Percentiles rank a stretch among this genome's conserved stretches.
Conservation (phyloP, 2,888 invertebrate genomes). For the Erebia aethiops region DNA sequence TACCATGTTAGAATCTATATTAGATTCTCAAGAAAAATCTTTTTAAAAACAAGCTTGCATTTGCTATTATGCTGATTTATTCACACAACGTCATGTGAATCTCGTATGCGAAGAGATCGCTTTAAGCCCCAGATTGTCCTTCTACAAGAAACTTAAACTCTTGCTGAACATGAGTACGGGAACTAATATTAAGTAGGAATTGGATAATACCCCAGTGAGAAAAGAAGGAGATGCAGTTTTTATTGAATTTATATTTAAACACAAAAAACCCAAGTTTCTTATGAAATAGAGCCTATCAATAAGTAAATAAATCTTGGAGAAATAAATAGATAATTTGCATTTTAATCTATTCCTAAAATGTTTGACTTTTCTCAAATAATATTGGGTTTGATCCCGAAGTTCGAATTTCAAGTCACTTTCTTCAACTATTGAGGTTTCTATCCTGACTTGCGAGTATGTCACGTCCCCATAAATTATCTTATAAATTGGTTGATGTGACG, state of each 20-base stretch:
- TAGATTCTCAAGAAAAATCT: background rate
- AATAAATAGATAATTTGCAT: no score
- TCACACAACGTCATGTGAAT: constrained; percentile 2
- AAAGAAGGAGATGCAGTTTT: background rate
- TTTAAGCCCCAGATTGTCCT: background rate
- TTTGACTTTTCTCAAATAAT: no score
- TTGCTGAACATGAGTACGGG: background rate
- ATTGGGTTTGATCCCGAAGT: no score
- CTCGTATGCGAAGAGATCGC: background rate
- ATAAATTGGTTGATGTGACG: background rate
- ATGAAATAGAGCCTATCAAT: no score
- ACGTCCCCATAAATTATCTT: background rate
- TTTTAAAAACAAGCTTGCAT: background rate
- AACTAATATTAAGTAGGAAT: background rate
- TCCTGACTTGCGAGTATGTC: background rate
- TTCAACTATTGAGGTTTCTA: no score
- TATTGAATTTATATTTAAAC: no score
- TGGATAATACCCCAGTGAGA: background rate
- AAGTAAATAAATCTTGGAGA: no score
- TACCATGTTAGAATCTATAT: background rate
- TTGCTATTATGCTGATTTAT: background rate
- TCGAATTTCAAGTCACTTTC: no score
- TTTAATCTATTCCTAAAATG: no score
- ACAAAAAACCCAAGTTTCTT: no score
- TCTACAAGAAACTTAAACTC: background rate